Evolutionary conservation across 2,888 invertebrate species (phyloP), one percentile per base, ranked within the genome.

Genomic region (Choristoneura rosaceana): DNA sequence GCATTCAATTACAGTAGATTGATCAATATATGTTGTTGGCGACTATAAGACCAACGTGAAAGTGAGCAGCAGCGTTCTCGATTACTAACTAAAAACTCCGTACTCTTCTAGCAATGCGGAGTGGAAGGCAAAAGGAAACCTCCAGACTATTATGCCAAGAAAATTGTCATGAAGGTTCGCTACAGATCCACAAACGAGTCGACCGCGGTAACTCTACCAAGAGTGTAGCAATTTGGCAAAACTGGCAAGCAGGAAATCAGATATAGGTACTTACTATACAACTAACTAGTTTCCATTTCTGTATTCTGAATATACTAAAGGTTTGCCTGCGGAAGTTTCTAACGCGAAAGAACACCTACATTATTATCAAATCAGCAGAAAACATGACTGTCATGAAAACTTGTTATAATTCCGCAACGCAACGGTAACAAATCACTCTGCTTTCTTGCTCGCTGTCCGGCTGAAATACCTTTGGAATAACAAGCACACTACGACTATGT

Each of bases 371-470:
- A 68, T 50, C 25, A 10, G 15, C 71, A 68, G 25, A n/a, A 15
- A 38, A 58, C 61, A 47, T 58, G 55, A 62, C 58, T 62, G 55
- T 38, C 67, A 67, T 55, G 63, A 64, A 68, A 63, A 45, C 55
- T 73, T 60, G 68, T 52, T 73, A 69, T 45, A 60, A 64, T 64
- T 73, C 69, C 45, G 69, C 63, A 63, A 68, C 38, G 50, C 71
- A 81, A 77, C 76, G 75, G 75, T 77, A 74, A 74, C 76, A 79
- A 76, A 75, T 78, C 69, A 73, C 75, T 75, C 70, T 70, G 78
- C 81, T 81, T 80, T 81, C 79, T 75, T 77, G 38, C 65, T 69
- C 9, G n/a, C 17, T 65, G 61, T 65, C 38, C 64, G 17, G 45
- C 55, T 55, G 45, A 66, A 61, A 73, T 34, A 70, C 25, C 65